Percentiles rank a stretch among this genome's conserved stretches.
These are phyloP conservation scores for Pan paniscus DNA, from an alignment of 2,113 vertebrate genomes.

Conservation along the genomic window DNA sequence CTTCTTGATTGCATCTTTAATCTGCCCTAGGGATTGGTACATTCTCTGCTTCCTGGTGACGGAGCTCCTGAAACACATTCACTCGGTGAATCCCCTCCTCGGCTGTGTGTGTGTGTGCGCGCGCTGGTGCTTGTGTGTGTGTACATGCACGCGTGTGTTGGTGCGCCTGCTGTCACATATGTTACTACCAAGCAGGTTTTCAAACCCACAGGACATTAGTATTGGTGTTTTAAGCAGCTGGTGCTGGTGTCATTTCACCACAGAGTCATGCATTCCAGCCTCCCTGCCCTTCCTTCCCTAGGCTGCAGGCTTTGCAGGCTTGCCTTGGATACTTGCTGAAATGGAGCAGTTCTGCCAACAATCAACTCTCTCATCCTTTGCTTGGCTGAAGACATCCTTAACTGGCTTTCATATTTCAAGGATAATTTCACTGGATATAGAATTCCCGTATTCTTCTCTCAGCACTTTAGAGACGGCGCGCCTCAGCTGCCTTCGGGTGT, in stretches of 20 bases:
- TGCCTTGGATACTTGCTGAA: neutral
- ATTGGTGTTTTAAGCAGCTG: neutral
- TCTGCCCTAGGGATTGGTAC: neutral
- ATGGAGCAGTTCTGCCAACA: neutral
- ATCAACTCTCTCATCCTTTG: no score
- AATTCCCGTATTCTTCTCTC: neutral
- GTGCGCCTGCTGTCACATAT: neutral
- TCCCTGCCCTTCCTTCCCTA: no score
- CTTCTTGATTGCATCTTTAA: neutral
- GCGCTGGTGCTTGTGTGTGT: no score
- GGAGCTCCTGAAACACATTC: neutral
- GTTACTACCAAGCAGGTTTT: neutral
- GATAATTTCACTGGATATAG: neutral
- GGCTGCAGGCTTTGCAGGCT: neutral
- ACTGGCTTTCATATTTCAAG: neutral
- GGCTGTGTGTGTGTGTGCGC: no score
- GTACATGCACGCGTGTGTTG: no score
- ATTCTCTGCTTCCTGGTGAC: neutral
- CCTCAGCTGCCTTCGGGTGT: neutral
- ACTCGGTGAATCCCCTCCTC: neutral
- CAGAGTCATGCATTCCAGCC: no score
- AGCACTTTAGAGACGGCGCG: neutral
- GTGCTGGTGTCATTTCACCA: neutral
- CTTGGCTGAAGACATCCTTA: neutral
- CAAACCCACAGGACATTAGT: neutral